phyloP scores from a whole-genome alignment of 2,888 invertebrate genomes.

The Apodemia hepburni region DNA sequence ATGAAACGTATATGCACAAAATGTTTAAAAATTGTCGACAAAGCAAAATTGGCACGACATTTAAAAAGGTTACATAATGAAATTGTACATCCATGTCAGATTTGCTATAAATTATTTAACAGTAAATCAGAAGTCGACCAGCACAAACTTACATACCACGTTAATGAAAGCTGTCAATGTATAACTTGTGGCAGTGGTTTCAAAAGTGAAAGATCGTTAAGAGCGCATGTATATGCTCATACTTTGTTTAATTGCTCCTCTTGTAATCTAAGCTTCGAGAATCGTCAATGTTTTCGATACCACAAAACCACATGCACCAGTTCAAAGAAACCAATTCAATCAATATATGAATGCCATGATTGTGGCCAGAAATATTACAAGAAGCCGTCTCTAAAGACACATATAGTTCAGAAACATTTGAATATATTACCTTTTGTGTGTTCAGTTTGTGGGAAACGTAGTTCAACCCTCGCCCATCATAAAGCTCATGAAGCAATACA shows the following conservation, averaged over 20 bases:
- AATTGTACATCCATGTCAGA: conserved; percentile 37
- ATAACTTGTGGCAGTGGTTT: conserved; percentile 49
- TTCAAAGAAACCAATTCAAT: conserved; percentile 19
- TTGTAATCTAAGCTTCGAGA: conserved; percentile 53
- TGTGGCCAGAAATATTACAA: conserved; percentile 54
- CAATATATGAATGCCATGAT: conserved; percentile 48
- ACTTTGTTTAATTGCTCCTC: conserved; percentile 49
- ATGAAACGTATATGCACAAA: conserved; percentile 43
- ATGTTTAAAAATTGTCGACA: conserved; percentile 45
- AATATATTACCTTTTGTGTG: conserved; percentile 56
- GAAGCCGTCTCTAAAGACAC: conserved; percentile 58
- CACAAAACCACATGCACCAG: conserved; percentile 46
- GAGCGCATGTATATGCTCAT: conserved; percentile 54
- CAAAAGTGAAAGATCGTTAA: conserved; percentile 45
- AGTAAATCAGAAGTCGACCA: conserved; percentile 28
- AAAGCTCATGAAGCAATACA: conserved; percentile 53
- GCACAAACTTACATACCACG: conserved; percentile 42
- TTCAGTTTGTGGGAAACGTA: conserved; percentile 55
- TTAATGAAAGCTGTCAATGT: conserved; percentile 38
- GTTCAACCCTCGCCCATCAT: conserved; percentile 55
- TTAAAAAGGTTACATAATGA: conserved; percentile 40
- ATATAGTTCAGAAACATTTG: conserved; percentile 63
- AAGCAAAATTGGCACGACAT: conserved; percentile 46
- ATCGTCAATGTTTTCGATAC: conserved; percentile 51
- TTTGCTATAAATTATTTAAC: conserved; percentile 48